phyloP scores from a whole-genome alignment of 2,797 vertebrate genomes.

The Xenops minutus region DNA sequence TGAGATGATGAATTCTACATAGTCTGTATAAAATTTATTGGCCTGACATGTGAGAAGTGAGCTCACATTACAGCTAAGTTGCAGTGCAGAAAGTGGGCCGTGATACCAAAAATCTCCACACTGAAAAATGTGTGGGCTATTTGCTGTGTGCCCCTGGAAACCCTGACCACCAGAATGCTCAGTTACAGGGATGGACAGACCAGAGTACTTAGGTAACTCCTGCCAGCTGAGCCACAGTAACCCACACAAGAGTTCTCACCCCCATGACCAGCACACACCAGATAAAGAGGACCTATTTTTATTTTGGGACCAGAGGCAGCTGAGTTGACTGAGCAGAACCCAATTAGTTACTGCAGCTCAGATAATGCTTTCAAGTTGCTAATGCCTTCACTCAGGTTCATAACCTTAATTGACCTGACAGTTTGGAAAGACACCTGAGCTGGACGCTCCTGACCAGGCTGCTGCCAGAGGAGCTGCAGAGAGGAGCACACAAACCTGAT shows the following conservation, averaged over 20 bases:
- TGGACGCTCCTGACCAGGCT: neutral
- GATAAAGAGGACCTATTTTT: neutral
- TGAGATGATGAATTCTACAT: neutral
- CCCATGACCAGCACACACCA: neutral
- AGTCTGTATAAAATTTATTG: neutral
- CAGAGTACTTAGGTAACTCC: neutral
- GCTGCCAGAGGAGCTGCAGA: neutral
- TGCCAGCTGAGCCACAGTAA: neutral
- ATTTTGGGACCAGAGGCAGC: neutral
- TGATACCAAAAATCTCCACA: neutral
- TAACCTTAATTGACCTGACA: neutral
- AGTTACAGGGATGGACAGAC: neutral
- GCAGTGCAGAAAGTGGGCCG: neutral
- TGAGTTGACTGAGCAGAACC: conserved; percentile 10
- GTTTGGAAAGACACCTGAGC: neutral
- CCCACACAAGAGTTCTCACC: neutral
- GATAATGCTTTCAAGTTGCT: neutral
- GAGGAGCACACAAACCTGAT: conserved; percentile 82
- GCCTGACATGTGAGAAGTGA: neutral
- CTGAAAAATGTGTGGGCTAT: neutral
- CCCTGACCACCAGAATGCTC: neutral
- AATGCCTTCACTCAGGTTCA: neutral
- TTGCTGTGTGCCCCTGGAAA: neutral
- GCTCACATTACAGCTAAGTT: neutral
- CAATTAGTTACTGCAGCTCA: neutral